phyloP scores from a whole-genome alignment of 1,140 invertebrate genomes.

The Lanistes nyassanus region DNA sequence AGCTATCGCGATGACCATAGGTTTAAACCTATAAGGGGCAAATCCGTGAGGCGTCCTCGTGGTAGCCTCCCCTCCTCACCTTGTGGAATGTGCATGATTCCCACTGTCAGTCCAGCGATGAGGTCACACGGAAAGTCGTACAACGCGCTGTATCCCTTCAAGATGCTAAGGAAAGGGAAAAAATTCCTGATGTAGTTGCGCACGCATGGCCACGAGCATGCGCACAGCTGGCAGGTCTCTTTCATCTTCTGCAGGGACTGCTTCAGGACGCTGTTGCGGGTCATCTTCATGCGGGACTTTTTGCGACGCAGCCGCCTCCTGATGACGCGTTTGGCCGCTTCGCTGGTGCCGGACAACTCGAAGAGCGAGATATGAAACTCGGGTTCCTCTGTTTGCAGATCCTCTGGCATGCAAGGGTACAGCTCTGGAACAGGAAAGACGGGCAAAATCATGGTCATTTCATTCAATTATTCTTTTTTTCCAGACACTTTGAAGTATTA shows the following conservation, averaged over 20 bases:
- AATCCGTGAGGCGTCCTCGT: too few species aligned
- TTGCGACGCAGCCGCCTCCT: slow-evolving; percentile 21
- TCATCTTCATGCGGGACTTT: slow-evolving; percentile 22
- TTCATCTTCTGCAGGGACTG: slow-evolving; percentile 29
- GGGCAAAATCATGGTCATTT: neutral
- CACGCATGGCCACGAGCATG: slow-evolving; percentile 31
- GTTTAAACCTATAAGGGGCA: too few species aligned
- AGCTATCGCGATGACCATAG: too few species aligned
- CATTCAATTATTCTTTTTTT: neutral
- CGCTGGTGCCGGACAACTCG: slow-evolving; percentile 16
- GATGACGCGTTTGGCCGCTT: slow-evolving; percentile 2
- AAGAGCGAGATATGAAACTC: slow-evolving; percentile 20
- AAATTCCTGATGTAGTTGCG: slow-evolving; percentile 35
- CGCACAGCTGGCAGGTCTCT: slow-evolving; percentile 21
- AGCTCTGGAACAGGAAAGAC: slow-evolving; percentile 11
- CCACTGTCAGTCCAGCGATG: slow-evolving; percentile 69
- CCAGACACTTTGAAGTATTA: too few species aligned
- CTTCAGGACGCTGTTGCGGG: slow-evolving; percentile 22
- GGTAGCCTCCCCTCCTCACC: too few species aligned
- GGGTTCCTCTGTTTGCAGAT: neutral
- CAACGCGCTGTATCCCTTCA: slow-evolving; percentile 63
- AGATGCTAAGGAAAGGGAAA: slow-evolving; percentile 63
- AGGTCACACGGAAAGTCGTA: slow-evolving; percentile 65
- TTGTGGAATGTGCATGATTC: slow-evolving; percentile 71
- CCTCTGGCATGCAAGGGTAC: slow-evolving; percentile 28